Evolutionary conservation across 2,888 invertebrate species (phyloP).

Genomic region (Mimumesa dahlbomi): DNA sequence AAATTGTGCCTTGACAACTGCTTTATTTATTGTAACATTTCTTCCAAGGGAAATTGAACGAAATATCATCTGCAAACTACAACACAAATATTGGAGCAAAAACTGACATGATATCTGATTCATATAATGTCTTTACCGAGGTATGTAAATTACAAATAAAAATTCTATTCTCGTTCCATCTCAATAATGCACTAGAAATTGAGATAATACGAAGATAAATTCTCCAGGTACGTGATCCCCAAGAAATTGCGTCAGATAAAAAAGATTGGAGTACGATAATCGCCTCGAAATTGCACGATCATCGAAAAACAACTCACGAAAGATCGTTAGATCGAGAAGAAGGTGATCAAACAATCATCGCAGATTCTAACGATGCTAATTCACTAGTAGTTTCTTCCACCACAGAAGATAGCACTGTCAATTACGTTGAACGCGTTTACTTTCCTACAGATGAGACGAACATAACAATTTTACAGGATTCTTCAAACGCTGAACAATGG

Average conservation of each 20-base stretch:
- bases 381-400: not conserved
- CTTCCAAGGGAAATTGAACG: too few relatives aligned
- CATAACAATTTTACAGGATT: not conserved
- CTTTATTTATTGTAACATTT: too few relatives aligned
- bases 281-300: not conserved
- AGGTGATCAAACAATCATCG: not conserved
- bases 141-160: not conserved
- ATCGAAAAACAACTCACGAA: constrained; percentile 3
- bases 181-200: not conserved
- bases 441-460: not conserved
- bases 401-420: not conserved
- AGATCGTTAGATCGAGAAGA: not conserved
- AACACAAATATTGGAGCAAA: not conserved
- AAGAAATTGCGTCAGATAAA: not conserved
- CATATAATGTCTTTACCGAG: not conserved
- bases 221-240: constrained; percentile 1
- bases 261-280: not conserved
- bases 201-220: not conserved
- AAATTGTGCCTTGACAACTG: too few relatives aligned
- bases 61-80: not conserved
- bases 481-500: not conserved
- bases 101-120: not conserved
- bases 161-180: not conserved
- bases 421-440: constrained; percentile 6
- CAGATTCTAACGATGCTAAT: not conserved